Percentiles rank a stretch among this genome's conserved stretches.
Evolutionary conservation across 2,113 vertebrate species (phyloP).

Genomic region (Manacus vitellinus): DNA sequence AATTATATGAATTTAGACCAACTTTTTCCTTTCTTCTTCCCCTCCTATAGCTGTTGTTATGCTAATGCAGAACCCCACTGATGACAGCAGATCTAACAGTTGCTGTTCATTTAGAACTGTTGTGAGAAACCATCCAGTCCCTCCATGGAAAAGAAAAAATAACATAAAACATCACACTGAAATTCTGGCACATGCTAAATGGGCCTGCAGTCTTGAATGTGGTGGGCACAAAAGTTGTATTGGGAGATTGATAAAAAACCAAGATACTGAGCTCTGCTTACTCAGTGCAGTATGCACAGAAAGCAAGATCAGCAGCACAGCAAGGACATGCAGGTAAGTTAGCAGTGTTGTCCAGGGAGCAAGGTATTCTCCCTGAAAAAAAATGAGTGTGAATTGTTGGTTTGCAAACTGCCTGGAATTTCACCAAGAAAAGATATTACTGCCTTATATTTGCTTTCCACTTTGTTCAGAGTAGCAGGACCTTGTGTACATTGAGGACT

Average conservation of each 20-base stretch:
- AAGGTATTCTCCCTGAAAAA: neutral
- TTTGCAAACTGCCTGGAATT: neutral
- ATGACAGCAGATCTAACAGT: neutral
- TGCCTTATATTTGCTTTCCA: neutral
- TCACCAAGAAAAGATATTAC: neutral
- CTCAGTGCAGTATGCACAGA: accelerated
- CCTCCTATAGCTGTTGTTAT: neutral
- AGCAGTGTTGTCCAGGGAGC: neutral
- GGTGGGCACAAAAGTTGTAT: neutral
- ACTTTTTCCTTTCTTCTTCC: neutral
- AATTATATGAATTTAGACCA: slow-evolving; percentile 16
- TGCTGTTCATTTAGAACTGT: neutral
- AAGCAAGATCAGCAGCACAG: neutral
- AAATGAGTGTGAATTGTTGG: neutral
- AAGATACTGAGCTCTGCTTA: neutral
- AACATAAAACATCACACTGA: neutral
- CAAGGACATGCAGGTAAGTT: neutral
- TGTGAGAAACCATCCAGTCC: neutral
- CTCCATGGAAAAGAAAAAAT: neutral
- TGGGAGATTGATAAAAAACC: neutral
- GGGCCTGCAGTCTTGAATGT: neutral
- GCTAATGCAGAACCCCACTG: neutral
- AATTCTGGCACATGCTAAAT: neutral
- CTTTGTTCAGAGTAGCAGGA: neutral
- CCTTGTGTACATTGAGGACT: neutral